Evolutionary conservation across 1,140 invertebrate species (phyloP).

Genomic region (Zaprionus gabonicus): DNA sequence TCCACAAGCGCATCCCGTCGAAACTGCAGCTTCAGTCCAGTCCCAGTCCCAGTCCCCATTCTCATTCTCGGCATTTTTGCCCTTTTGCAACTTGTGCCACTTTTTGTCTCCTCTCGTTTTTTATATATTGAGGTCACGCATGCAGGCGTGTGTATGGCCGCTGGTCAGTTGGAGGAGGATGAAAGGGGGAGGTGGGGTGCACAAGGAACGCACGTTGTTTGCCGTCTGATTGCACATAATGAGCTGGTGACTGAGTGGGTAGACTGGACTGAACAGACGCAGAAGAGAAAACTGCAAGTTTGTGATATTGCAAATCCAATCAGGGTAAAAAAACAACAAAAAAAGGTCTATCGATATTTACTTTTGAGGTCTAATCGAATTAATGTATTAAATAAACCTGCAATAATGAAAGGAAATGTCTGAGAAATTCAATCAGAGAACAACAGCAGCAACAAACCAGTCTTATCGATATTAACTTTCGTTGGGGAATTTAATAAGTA

Average conservation of each 20-base stretch:
- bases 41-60: conserved; percentile 17
- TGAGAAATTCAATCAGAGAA: too few species aligned
- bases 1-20: conserved; percentile 48
- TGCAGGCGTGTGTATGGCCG: conserved; percentile 54
- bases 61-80: conserved; percentile 27
- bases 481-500: neutral
- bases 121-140: conserved; percentile 71
- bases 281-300: conserved; percentile 8
- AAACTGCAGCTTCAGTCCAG: conserved; percentile 16
- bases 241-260: conserved; percentile 10
- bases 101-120: conserved; percentile 26
- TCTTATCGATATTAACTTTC: too few species aligned
- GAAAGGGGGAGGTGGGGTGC: neutral
- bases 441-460: too few species aligned
- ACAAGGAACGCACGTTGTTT: conserved; percentile 7
- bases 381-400: too few species aligned
- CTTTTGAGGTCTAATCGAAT: neutral
- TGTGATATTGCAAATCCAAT: neutral
- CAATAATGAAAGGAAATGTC: too few species aligned
- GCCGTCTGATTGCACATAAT: conserved; percentile 31
- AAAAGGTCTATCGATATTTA: neutral
- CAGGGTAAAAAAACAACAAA: neutral
- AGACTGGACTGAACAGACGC: neutral
- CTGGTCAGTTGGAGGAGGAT: neutral
- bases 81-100: conserved; percentile 59